A percentile compares a stretch with the other conserved stretches of the same genome.
Conservation (phyloP, 1,140 invertebrate genomes). For the Drosophila mauritiana region DNA sequence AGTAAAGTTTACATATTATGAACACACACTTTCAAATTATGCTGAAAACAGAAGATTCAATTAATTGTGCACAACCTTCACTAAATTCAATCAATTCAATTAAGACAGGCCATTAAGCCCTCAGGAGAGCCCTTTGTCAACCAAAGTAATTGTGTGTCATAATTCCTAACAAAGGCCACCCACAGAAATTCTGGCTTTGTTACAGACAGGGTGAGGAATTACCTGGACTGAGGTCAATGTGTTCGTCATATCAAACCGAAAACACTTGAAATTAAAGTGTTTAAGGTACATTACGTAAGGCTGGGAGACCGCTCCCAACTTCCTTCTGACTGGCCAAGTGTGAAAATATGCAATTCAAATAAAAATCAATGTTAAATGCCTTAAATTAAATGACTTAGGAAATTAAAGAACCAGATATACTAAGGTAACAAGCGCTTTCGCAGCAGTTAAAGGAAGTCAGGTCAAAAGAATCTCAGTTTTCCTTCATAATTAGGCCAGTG, state of each 20-base stretch:
- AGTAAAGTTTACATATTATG: too few relatives aligned
- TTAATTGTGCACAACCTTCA: conserved; percentile 36
- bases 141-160: conserved; percentile 37
- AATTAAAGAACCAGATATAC: not conserved
- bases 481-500: too few relatives aligned
- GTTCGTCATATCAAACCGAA: not conserved
- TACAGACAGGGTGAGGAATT: conserved; percentile 22
- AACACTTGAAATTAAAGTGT: not conserved
- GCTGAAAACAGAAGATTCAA: conserved; percentile 32
- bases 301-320: too few relatives aligned
- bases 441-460: not conserved
- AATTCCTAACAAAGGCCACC: conserved; percentile 19
- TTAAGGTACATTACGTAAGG: not conserved
- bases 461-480: too few relatives aligned
- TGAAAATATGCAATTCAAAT: conserved; percentile 3
- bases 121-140: conserved; percentile 26
- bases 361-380: too few relatives aligned
- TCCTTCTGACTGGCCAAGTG: not conserved
- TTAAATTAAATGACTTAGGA: too few relatives aligned
- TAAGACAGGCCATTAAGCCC: conserved; percentile 8
- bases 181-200: not conserved
- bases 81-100: conserved; percentile 51
- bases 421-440: not conserved
- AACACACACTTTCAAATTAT: conserved; percentile 28
- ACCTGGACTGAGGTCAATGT: not conserved